Conservation (phyloP, 2,888 invertebrate species). For the Drosophila peninsularis region DNA sequence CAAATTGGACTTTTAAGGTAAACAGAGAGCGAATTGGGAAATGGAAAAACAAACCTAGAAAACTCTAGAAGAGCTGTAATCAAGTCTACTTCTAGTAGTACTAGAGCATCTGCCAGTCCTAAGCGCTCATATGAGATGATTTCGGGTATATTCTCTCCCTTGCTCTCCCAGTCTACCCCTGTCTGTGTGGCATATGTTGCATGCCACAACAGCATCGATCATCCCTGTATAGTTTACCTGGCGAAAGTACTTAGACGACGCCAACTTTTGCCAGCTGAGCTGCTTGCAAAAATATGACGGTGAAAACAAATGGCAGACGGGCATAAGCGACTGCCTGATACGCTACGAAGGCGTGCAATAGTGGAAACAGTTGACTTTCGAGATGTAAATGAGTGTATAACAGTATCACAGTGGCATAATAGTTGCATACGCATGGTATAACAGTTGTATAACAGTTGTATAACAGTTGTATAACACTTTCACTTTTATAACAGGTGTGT, state of each 20-base stretch:
- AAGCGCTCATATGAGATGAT: neutral
- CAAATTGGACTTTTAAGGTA: neutral
- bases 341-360: neutral
- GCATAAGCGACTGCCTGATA: neutral
- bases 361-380: neutral
- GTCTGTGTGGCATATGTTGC: neutral
- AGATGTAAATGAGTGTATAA: neutral
- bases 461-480: neutral
- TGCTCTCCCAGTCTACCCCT: too few species aligned
- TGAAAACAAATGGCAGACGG: neutral
- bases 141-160: neutral
- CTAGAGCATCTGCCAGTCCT: neutral
- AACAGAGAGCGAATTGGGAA: neutral
- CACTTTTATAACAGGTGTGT: neutral
- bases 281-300: slow-evolving; percentile 1
- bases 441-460: neutral
- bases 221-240: slow-evolving; percentile 12
- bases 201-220: slow-evolving; percentile 31
- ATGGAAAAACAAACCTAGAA: neutral
- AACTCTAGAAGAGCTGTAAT: neutral
- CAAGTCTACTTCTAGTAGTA: neutral
- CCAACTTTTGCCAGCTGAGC: slow-evolving; percentile 22
- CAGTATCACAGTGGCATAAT: too few species aligned
- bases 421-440: neutral
- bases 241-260: slow-evolving; percentile 9